phyloP scores from a whole-genome alignment of 2,113 vertebrate species.

The Gymnocephalus cernua region DNA sequence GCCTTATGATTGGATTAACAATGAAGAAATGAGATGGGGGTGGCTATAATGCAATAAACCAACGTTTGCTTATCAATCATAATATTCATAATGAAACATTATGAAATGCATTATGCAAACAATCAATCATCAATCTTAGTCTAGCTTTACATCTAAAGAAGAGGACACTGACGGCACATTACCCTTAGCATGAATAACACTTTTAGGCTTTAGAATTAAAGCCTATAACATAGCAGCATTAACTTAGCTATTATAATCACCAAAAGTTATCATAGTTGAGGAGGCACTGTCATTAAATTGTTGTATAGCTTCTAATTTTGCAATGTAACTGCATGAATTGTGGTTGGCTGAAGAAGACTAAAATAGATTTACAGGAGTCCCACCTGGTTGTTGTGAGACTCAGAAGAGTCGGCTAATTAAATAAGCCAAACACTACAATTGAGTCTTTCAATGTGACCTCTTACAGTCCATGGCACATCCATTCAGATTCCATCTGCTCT shows the following conservation, averaged over 20 bases:
- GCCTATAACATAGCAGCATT: background rate
- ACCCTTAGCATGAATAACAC: background rate
- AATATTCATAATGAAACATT: constrained; percentile 31
- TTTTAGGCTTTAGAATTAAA: background rate
- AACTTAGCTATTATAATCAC: background rate
- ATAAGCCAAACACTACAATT: constrained; percentile 72
- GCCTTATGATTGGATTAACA: constrained; percentile 41
- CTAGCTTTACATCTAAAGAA: constrained; percentile 17
- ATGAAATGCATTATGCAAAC: too few species aligned
- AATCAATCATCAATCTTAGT: constrained; percentile 39
- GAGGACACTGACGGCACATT: background rate
- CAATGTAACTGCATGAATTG: background rate
- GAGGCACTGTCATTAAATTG: background rate
- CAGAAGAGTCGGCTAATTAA: constrained; percentile 71
- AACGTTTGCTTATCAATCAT: constrained; percentile 42
- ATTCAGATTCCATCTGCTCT: constrained; percentile 81
- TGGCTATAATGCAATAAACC: constrained; percentile 1
- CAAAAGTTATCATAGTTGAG: background rate
- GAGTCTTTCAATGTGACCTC: constrained; percentile 78
- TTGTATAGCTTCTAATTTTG: constrained; percentile 14
- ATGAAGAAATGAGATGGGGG: constrained; percentile 25
- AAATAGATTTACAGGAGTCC: constrained; percentile 56
- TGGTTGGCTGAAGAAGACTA: constrained; percentile 38
- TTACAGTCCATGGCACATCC: constrained; percentile 72
- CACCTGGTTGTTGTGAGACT: constrained; percentile 66